These are phyloP conservation scores for Heliconius eleuchia DNA, from an alignment of 1,140 invertebrate species.

Conservation along the genomic window DNA sequence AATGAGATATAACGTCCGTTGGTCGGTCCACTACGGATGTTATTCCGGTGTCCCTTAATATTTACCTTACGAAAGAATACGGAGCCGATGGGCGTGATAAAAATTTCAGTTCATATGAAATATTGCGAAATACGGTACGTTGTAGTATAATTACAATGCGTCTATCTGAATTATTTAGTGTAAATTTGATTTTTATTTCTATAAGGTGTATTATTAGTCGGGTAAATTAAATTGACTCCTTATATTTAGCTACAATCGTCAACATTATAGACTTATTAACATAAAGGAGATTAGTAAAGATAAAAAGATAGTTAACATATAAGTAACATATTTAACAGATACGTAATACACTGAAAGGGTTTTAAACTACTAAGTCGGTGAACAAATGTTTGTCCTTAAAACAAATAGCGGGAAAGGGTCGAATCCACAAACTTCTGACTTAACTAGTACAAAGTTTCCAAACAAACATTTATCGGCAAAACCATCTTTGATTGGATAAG, in stretches of 20 bases:
- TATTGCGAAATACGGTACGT: not conserved
- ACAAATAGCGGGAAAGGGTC: constrained; percentile 21
- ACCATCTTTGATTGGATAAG: not conserved
- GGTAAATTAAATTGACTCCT: too few species aligned
- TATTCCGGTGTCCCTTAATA: not conserved
- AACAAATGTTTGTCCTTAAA: constrained; percentile 27
- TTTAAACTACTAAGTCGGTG: constrained; percentile 4
- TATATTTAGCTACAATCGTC: too few species aligned
- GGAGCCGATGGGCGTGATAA: not conserved
- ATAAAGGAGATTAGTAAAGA: not conserved
- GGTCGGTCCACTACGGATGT: not conserved
- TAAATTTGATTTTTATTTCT: too few species aligned
- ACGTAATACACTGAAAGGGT: not conserved
- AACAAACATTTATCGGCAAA: not conserved
- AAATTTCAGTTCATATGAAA: not conserved
- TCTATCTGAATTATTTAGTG: too few species aligned
- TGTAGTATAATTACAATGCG: too few species aligned
- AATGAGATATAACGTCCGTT: not conserved
- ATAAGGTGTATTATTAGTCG: too few species aligned
- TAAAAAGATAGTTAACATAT: not conserved
- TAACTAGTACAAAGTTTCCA: not conserved
- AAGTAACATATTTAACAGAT: not conserved
- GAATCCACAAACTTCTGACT: constrained; percentile 12
- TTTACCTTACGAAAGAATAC: not conserved
- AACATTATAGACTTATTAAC: not conserved